Conservation (phyloP, 2,113 vertebrate genomes). For the Prunella fulvescens region DNA sequence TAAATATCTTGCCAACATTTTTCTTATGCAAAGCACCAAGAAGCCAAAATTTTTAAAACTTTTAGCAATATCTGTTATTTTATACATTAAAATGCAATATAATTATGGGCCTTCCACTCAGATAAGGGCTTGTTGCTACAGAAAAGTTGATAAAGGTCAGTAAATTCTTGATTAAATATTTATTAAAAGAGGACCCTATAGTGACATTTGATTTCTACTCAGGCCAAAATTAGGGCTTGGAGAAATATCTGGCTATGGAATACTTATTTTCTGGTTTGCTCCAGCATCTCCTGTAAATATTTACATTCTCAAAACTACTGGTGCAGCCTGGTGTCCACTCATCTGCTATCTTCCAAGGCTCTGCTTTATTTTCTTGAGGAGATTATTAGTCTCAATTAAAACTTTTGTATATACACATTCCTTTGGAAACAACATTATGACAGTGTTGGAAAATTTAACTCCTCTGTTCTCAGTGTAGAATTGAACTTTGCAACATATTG, state of each 20-base stretch:
- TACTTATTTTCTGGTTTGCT: neutral
- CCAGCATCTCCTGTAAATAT: neutral
- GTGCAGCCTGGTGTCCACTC: neutral
- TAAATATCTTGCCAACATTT: neutral
- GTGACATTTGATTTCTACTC: neutral
- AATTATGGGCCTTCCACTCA: neutral
- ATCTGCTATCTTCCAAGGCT: neutral
- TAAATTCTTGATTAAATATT: neutral
- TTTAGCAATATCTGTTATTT: neutral
- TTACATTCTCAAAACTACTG: neutral
- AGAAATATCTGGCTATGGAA: neutral
- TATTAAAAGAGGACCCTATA: neutral
- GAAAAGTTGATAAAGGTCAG: neutral
- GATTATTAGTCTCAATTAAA: neutral
- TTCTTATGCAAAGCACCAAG: neutral
- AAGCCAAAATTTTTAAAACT: neutral
- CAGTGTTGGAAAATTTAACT: neutral
- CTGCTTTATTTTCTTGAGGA: neutral
- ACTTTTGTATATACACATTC: neutral
- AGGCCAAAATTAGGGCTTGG: neutral
- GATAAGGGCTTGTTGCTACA: neutral
- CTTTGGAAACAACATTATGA: neutral
- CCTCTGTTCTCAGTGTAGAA: neutral
- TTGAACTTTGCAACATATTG: neutral
- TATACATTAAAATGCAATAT: neutral